Evolutionary conservation across 1,140 invertebrate genomes (phyloP).

Genomic region (Pararge aegeria): DNA sequence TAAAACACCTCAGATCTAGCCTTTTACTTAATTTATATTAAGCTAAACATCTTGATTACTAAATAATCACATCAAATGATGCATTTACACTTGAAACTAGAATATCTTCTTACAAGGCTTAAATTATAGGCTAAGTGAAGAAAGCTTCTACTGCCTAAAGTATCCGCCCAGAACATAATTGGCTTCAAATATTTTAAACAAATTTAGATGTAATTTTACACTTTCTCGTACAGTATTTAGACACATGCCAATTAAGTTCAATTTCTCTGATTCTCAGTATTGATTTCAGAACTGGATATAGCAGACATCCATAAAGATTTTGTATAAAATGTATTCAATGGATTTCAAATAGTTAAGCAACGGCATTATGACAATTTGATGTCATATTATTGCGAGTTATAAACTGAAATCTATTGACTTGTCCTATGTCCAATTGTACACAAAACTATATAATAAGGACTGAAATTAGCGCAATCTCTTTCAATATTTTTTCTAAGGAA

Average conservation of each 20-base stretch:
- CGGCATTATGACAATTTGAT: neutral
- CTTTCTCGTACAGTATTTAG: neutral
- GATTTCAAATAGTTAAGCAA: neutral
- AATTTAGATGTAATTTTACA: constrained; percentile 9
- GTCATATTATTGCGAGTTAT: neutral
- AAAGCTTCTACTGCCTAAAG: constrained; percentile 1
- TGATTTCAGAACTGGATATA: neutral
- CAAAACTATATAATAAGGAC: neutral
- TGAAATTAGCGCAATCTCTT: neutral
- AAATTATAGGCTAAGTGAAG: neutral
- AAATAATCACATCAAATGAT: constrained; percentile 10
- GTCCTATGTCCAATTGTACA: neutral
- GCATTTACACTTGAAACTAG: constrained; percentile 23
- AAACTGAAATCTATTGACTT: neutral
- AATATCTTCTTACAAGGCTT: constrained; percentile 9
- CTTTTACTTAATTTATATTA: constrained; percentile 32
- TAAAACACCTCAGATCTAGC: constrained; percentile 28
- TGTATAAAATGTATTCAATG: neutral
- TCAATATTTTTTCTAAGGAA: neutral
- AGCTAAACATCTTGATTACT: constrained; percentile 27
- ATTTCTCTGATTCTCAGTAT: neutral
- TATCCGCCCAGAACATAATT: constrained; percentile 8
- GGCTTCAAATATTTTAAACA: neutral
- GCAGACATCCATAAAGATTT: neutral
- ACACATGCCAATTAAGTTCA: constrained; percentile 4